These are phyloP conservation scores for Dasypogon diadema DNA, from an alignment of 2,888 invertebrate genomes.

Conservation along the genomic window DNA sequence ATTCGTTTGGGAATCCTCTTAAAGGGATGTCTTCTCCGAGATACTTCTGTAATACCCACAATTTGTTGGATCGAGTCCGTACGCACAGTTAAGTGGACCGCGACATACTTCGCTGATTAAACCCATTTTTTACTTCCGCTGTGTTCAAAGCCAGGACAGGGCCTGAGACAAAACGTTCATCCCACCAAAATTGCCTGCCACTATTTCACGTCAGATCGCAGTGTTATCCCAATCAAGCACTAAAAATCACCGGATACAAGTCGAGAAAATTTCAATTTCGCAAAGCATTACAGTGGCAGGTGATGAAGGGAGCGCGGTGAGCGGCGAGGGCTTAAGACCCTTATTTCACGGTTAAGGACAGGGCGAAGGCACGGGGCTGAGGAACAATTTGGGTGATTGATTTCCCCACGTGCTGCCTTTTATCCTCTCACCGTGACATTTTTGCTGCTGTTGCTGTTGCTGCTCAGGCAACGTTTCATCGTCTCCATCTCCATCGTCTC, in stretches of 20 bases:
- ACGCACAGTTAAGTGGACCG: too few species aligned
- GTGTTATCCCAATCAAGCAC: constrained; percentile 6
- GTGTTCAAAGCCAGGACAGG: not conserved
- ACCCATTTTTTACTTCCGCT: too few species aligned
- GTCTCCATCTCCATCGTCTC: not conserved
- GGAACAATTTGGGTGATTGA: constrained; percentile 35
- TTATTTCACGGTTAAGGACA: constrained; percentile 8
- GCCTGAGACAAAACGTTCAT: too few species aligned
- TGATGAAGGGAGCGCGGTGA: not conserved
- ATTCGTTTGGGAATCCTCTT: too few species aligned
- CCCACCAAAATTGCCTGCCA: not conserved
- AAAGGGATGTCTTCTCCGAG: too few species aligned
- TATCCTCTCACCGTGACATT: constrained; percentile 30
- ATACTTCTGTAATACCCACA: too few species aligned
- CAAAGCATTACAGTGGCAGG: not conserved
- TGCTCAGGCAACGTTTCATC: not conserved
- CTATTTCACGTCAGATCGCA: constrained; percentile 23
- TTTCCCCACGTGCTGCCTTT: constrained; percentile 37
- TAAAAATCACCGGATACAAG: not conserved
- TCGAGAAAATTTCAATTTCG: constrained; percentile 35
- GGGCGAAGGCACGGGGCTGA: not conserved
- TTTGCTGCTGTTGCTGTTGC: too few species aligned
- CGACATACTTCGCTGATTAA: too few species aligned
- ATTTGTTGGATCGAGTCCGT: too few species aligned
- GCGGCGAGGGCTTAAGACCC: not conserved